Conservation (phyloP, 2,797 vertebrate genomes). For the Poeciliopsis gracilis region DNA sequence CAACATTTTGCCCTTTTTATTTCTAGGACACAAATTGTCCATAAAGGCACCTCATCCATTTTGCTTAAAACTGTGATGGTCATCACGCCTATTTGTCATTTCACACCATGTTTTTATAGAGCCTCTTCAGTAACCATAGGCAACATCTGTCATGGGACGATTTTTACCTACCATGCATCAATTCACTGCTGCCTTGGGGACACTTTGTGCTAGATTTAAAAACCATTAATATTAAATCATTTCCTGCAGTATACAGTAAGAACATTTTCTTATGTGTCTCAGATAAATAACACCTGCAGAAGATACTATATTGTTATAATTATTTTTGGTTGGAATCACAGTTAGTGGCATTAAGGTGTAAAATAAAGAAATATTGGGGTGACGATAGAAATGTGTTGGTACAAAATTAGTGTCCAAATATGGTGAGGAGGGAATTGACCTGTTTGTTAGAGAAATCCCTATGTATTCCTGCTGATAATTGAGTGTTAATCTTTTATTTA, state of each 20-base stretch:
- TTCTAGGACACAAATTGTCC: neutral
- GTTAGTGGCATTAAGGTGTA: neutral
- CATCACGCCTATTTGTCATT: neutral
- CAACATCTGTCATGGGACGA: neutral
- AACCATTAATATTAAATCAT: neutral
- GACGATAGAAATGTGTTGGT: neutral
- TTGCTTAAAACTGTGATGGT: neutral
- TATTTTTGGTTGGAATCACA: neutral
- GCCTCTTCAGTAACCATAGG: neutral
- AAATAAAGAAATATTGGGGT: neutral
- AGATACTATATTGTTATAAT: neutral
- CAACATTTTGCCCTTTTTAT: neutral
- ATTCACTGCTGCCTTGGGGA: neutral
- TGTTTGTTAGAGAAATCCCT: neutral
- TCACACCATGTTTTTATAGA: neutral
- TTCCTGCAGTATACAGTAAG: neutral
- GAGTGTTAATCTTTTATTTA: neutral
- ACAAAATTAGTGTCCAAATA: neutral
- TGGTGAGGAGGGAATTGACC: neutral
- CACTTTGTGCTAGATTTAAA: neutral
- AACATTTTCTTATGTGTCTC: neutral
- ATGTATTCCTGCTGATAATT: neutral
- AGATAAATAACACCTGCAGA: neutral
- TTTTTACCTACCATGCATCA: neutral
- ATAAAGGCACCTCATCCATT: neutral